These are phyloP conservation scores for Luperina nickerlii DNA, from an alignment of 2,888 invertebrate species.

Conservation along the genomic window DNA sequence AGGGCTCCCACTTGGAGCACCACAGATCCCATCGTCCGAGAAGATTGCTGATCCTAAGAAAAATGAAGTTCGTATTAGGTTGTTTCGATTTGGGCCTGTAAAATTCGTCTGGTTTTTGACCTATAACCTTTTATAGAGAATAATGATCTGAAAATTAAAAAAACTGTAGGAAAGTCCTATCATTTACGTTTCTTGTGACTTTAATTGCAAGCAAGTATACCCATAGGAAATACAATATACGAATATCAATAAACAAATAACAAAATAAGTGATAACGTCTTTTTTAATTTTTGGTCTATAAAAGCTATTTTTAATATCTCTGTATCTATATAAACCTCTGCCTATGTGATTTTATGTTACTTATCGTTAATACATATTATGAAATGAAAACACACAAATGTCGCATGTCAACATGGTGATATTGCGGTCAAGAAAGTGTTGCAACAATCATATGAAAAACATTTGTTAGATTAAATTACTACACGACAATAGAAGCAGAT, in stretches of 20 bases:
- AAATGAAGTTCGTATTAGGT: not conserved
- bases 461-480: slow-evolving; percentile 48
- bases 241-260: too few relatives aligned
- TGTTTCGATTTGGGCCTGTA: not conserved
- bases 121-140: not conserved
- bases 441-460: slow-evolving; percentile 19
- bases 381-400: not conserved
- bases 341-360: too few relatives aligned
- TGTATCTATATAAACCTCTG: too few relatives aligned
- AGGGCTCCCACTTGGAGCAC: slow-evolving; percentile 86
- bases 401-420: not conserved
- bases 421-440: slow-evolving; percentile 8
- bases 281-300: not conserved
- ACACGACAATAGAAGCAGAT: slow-evolving; percentile 57
- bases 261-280: not conserved
- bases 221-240: too few relatives aligned
- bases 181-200: too few relatives aligned
- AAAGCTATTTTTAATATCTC: too few relatives aligned
- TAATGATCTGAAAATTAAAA: not conserved
- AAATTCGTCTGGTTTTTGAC: not conserved
- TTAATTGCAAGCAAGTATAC: too few relatives aligned
- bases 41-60: slow-evolving; percentile 76
- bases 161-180: not conserved
- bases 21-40: slow-evolving; percentile 85
- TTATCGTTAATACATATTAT: not conserved